Evolutionary conservation across 2,888 invertebrate genomes (phyloP).

Genomic region (Platypus cylindrus): DNA sequence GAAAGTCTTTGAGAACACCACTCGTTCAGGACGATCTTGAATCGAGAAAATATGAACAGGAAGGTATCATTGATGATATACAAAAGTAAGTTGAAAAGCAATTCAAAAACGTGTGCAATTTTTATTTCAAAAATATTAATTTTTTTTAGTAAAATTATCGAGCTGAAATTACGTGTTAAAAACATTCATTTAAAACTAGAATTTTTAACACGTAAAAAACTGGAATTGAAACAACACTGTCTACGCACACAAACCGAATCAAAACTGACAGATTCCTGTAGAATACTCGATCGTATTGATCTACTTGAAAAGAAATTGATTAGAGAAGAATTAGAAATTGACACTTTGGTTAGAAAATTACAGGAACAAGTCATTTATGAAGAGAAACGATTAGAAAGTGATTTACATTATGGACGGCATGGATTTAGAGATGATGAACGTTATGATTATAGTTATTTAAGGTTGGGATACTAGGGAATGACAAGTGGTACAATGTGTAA

Average conservation of each 20-base stretch:
- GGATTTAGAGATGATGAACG: no score
- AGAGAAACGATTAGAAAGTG: no score
- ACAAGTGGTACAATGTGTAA: no score
- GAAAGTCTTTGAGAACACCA: no score
- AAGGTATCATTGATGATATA: constrained; percentile 4
- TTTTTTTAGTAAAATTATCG: constrained; percentile 5
- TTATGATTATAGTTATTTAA: no score
- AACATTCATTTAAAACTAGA: constrained; percentile 4
- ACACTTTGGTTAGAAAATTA: no score
- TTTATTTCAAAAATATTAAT: neutral
- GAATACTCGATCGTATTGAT: neutral
- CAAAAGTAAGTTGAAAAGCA: constrained; percentile 3
- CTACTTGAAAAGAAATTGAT: neutral
- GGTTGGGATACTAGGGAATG: no score
- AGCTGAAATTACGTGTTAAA: constrained; percentile 1
- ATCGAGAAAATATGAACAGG: no score
- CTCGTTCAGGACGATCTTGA: no score
- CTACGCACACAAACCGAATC: neutral
- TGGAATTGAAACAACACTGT: constrained; percentile 3
- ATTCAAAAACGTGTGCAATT: no score
- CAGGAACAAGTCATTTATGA: no score
- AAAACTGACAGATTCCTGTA: neutral
- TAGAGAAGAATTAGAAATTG: neutral
- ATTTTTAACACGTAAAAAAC: constrained; percentile 3
- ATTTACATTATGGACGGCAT: no score